Evolutionary conservation across 2,797 vertebrate species (phyloP), one percentile per base, ranked within the genome.

Genomic region (Molossus alvarezi): DNA sequence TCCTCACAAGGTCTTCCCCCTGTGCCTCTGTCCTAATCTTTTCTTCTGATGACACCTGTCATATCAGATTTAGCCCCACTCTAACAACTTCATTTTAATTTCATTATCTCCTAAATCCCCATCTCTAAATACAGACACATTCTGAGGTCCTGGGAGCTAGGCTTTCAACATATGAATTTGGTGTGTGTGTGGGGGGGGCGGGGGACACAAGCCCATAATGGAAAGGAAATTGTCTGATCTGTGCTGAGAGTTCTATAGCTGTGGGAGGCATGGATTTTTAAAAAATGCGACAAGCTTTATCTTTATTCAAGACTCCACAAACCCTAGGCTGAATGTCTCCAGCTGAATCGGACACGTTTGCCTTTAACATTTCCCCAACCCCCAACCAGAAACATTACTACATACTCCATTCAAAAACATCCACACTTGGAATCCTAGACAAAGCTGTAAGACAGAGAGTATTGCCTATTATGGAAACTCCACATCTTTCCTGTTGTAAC

Each of bases 321-420:
- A 25, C 33, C 27, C 20, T 51, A 84, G 25, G 17, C 21, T 58
- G 20, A 64, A 72, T 33, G 51, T 73, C 11, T n/a, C 53, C 45
- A 62, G 51, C 29, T 41, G 8, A 84, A 15, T 64, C 15, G 18
- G 45, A 53, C 41, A 67, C 45, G 17, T 81, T 83, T 75, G 45
- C 64, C 27, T 48, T 92, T 20, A 51, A 76, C 13, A 75, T 23
- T 48, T 90, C 80, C 33, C 87, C 45, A 88, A 55, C 18, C 9
- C 29, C 21, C 45, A 79, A 3, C 33, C n/a, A 60, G 67, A 51
- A 95, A 91, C 60, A 93, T 88, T 65, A 60, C 45, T 94, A 79
- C 82, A 69, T 88, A 82, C 58, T 86, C n/a, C 45, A 5, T 60
- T 95, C 55, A 84, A 92, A 77, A 21, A 18, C 2, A 29, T 82